Conservation (phyloP, 64 coral and sea anemone species). For the Actinia equina region DNA sequence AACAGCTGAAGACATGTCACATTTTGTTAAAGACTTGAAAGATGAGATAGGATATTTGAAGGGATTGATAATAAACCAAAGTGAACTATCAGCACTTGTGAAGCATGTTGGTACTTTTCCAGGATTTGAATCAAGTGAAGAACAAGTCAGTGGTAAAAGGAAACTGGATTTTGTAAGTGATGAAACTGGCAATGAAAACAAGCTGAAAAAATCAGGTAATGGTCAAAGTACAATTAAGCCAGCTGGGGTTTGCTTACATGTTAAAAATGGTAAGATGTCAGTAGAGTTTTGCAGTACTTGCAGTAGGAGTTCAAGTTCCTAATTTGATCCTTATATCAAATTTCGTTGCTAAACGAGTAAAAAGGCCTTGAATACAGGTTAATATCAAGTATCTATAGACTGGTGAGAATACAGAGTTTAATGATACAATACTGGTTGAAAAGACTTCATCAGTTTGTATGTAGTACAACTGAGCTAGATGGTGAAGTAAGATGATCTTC, state of each 20-base stretch:
- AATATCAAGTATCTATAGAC: background rate
- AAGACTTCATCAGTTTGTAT: background rate
- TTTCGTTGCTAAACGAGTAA: background rate
- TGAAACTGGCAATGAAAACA: background rate
- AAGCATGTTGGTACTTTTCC: slow-evolving; percentile 47
- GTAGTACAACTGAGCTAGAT: background rate
- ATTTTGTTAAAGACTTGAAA: slow-evolving; percentile 39
- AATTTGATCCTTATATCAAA: background rate
- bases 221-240: slow-evolving; percentile 1
- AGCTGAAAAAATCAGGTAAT: slow-evolving; percentile 25
- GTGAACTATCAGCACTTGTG: slow-evolving; percentile 71
- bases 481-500: background rate
- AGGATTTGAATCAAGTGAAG: slow-evolving; percentile 29
- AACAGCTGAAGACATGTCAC: slow-evolving; percentile 6
- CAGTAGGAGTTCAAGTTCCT: slow-evolving; percentile 57
- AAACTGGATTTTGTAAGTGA: background rate
- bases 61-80: slow-evolving; percentile 77
- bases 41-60: slow-evolving; percentile 77
- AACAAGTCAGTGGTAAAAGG: slow-evolving; percentile 15
- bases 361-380: background rate
- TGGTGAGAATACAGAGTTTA: background rate
- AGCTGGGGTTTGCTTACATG: slow-evolving; percentile 82
- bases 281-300: slow-evolving; percentile 90
- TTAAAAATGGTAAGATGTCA: slow-evolving; percentile 77
- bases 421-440: background rate